Evolutionary conservation across 2,888 invertebrate genomes (phyloP).

Genomic region (Arenicola marina): DNA sequence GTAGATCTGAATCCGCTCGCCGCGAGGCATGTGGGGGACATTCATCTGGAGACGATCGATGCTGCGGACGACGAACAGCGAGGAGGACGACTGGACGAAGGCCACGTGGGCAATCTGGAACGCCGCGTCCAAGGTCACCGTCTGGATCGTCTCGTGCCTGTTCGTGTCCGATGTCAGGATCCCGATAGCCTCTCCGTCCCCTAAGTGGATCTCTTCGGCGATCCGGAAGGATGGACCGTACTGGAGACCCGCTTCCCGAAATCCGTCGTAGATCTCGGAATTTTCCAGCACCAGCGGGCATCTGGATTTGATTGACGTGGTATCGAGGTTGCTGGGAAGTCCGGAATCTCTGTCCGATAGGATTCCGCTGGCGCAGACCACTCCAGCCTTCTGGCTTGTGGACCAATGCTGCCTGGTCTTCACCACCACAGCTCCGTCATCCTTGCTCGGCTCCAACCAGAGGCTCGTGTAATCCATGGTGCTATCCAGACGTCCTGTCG

Average conservation of each 20-base stretch:
- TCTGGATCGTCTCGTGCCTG: neutral
- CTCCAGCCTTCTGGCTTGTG: neutral
- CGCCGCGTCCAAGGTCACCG: neutral
- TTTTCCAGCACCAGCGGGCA: neutral
- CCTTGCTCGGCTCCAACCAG: neutral
- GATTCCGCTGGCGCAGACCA: neutral
- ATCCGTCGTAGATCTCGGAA: neutral
- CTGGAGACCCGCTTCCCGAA: neutral
- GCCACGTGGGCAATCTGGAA: neutral
- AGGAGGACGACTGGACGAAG: neutral
- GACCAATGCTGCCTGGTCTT: neutral
- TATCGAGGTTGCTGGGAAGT: neutral
- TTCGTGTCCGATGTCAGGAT: neutral
- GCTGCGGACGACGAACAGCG: no score
- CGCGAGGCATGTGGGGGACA: neutral
- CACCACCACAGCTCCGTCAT: neutral
- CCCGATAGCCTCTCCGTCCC: neutral
- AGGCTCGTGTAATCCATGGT: neutral
- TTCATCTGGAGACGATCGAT: neutral
- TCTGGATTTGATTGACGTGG: neutral
- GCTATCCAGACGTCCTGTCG: neutral
- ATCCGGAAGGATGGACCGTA: neutral
- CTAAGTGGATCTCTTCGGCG: neutral
- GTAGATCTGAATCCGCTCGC: neutral
- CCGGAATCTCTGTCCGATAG: neutral